A percentile compares a stretch with the other conserved stretches of the same genome.
Conservation (phyloP, 2,113 vertebrate species). For the Hippocampus guttulatus region DNA sequence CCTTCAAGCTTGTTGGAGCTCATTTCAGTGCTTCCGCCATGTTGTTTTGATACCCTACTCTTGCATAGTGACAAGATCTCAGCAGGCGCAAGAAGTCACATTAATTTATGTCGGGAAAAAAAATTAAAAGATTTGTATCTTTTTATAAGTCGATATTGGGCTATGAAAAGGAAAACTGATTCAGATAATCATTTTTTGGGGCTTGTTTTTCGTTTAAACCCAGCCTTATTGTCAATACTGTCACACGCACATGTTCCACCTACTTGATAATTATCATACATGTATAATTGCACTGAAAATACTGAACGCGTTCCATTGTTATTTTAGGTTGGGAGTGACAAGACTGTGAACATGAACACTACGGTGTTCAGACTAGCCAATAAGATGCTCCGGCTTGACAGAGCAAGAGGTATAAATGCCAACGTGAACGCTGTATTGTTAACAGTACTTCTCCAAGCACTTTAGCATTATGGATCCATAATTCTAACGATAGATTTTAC, state of each 20-base stretch:
- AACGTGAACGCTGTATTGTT: neutral
- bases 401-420: slow-evolving; percentile 59
- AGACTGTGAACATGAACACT: slow-evolving; percentile 58
- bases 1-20: too few species aligned
- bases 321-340: slow-evolving; percentile 63
- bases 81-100: too few species aligned
- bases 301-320: neutral
- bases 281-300: slow-evolving; percentile 5
- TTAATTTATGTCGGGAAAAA: too few species aligned
- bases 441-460: neutral
- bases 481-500: neutral
- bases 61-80: too few species aligned
- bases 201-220: too few species aligned
- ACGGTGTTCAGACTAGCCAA: slow-evolving; percentile 67
- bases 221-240: too few species aligned
- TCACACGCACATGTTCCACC: neutral
- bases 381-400: slow-evolving; percentile 69
- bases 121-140: too few species aligned
- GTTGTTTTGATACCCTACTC: too few species aligned
- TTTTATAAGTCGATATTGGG: too few species aligned
- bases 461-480: neutral
- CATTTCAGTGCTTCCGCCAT: too few species aligned
- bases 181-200: too few species aligned
- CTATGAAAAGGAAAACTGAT: too few species aligned
- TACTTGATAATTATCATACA: slow-evolving; percentile 2